These are phyloP conservation scores for Procambarus clarkii DNA, from an alignment of 1,140 invertebrate species.

Conservation along the genomic window DNA sequence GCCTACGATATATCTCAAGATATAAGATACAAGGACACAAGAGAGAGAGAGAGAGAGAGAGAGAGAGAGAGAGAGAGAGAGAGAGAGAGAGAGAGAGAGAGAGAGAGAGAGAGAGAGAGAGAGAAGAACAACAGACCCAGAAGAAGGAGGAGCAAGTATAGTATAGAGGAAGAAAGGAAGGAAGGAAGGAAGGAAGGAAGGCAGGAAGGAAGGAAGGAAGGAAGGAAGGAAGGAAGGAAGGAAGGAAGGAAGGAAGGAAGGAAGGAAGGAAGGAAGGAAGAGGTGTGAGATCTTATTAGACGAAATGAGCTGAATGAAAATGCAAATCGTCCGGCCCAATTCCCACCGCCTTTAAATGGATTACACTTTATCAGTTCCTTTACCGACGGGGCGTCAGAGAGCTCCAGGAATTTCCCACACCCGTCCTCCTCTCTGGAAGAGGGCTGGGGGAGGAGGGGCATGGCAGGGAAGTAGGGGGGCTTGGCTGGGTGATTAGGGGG, in stretches of 20 bases:
- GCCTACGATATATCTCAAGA: no score
- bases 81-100: no score
- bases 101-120: not conserved
- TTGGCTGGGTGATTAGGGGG: no score
- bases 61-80: no score
- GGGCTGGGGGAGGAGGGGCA: no score
- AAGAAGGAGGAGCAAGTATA: not conserved
- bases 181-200: not conserved
- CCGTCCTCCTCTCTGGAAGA: no score
- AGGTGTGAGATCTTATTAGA: not conserved
- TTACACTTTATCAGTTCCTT: slow-evolving; percentile 15
- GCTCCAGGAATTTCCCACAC: not conserved
- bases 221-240: not conserved
- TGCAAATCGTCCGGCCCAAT: not conserved
- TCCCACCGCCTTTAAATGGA: not conserved
- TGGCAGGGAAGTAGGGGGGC: no score
- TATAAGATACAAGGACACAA: no score
- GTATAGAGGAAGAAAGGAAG: not conserved
- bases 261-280: not conserved
- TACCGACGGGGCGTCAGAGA: not conserved
- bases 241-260: not conserved
- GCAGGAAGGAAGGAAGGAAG: not conserved
- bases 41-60: no score
- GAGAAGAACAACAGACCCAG: no score
- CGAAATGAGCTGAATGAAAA: not conserved